Percentiles rank a stretch among this genome's conserved stretches.
Evolutionary conservation across 1,140 invertebrate genomes (phyloP).

Genomic region (Pemphigus obesinymphae): DNA sequence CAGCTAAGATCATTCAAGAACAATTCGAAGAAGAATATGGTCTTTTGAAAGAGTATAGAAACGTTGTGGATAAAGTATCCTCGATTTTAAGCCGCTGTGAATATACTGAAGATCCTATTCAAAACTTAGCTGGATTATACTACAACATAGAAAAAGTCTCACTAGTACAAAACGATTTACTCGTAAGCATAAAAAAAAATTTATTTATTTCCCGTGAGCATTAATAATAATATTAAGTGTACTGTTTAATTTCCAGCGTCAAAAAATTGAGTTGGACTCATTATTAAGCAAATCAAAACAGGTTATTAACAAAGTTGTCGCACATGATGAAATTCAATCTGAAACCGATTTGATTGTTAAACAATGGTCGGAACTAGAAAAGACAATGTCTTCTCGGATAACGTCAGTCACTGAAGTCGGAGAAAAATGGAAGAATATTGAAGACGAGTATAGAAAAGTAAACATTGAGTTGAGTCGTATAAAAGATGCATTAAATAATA

Average conservation of each 20-base stretch:
- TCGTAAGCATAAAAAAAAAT: conserved; percentile 56
- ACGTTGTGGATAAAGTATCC: conserved; percentile 69
- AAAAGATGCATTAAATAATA: conserved; percentile 67
- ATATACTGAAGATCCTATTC: conserved; percentile 69
- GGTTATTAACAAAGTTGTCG: not conserved
- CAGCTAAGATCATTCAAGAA: conserved; percentile 52
- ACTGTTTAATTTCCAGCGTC: conserved; percentile 29
- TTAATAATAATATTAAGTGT: too few species aligned
- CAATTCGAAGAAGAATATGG: conserved; percentile 42
- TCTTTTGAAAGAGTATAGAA: conserved; percentile 72
- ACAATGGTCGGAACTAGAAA: conserved; percentile 15
- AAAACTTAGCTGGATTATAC: conserved; percentile 68
- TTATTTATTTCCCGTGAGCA: too few species aligned
- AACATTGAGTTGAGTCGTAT: not conserved
- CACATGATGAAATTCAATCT: not conserved
- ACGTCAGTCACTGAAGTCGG: not conserved
- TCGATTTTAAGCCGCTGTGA: conserved; percentile 66
- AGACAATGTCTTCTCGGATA: not conserved
- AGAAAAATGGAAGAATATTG: conserved; percentile 9
- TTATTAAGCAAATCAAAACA: not conserved
- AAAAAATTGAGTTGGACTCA: conserved; percentile 47
- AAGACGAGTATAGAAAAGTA: not conserved
- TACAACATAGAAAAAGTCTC: conserved; percentile 75
- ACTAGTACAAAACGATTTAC: conserved; percentile 69
- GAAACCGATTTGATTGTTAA: not conserved